Evolutionary conservation across 2,113 vertebrate genomes (phyloP).

Genomic region (Pteronura brasiliensis): DNA sequence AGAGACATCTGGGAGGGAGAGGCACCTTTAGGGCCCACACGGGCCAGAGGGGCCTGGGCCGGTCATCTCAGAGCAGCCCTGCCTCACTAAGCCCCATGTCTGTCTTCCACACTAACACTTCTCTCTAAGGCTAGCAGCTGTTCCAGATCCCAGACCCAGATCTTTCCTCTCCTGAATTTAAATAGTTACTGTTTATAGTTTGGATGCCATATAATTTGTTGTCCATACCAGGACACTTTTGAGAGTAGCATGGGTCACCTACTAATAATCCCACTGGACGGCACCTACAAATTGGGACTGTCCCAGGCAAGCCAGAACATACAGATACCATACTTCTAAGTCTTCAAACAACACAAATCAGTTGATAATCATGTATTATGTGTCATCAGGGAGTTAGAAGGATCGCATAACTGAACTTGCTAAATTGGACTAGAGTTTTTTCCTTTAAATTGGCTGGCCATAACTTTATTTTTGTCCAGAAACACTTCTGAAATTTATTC

Average conservation of each 20-base stretch:
- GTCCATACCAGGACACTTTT: conserved; percentile 9
- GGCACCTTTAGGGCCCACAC: not conserved
- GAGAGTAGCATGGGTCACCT: not conserved
- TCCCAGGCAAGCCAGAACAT: not conserved
- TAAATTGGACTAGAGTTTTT: not conserved
- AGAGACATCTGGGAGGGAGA: not conserved
- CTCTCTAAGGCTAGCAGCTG: conserved; percentile 73
- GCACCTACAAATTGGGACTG: not conserved
- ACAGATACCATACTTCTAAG: not conserved
- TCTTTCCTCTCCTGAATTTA: conserved; percentile 58
- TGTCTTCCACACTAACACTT: conserved; percentile 41
- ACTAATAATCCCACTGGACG: not conserved
- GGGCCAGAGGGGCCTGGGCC: not conserved
- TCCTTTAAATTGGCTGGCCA: not conserved
- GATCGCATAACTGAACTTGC: not conserved
- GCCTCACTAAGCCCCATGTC: not conserved
- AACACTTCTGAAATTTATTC: not conserved
- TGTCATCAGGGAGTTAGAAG: not conserved
- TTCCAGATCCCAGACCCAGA: conserved; percentile 56
- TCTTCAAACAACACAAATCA: not conserved
- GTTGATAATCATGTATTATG: not conserved
- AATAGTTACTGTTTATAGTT: not conserved
- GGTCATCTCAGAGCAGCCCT: conserved; percentile 41
- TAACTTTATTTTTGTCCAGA: not conserved
- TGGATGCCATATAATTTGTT: conserved; percentile 57